phyloP scores from a whole-genome alignment of 2,888 invertebrate genomes.

The Nephrotoma appendiculata region DNA sequence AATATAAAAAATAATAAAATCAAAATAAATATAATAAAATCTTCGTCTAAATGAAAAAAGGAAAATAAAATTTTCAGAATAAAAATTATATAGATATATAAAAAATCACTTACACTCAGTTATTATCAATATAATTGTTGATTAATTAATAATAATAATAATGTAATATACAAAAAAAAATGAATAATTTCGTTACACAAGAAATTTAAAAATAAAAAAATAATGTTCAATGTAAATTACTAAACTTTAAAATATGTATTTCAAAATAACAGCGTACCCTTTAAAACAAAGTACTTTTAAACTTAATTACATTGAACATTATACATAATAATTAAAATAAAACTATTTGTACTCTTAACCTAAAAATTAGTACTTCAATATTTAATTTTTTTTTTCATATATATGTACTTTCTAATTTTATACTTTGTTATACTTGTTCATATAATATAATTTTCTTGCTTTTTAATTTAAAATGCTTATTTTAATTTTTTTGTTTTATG shows the following conservation, averaged over 20 bases:
- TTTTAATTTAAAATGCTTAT: neutral
- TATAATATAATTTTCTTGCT: neutral
- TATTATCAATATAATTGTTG: neutral
- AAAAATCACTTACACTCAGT: neutral
- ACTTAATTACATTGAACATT: neutral
- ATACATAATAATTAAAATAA: neutral
- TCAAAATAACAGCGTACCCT: neutral
- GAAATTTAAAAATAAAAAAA: neutral
- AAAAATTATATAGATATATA: neutral
- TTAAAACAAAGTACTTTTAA: neutral
- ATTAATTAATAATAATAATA: neutral
- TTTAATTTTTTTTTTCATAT: neutral
- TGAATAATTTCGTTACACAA: neutral
- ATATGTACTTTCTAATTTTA: neutral
- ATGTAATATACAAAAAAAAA: neutral
- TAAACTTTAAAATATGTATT: neutral
- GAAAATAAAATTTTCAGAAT: neutral
- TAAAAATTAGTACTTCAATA: neutral
- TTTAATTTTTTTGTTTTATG: neutral
- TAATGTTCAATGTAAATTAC: neutral
- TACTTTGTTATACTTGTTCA: neutral
- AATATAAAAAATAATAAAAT: neutral
- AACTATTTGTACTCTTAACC: neutral
- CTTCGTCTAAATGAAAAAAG: neutral
- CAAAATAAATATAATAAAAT: neutral